Base-by-base conservation (phyloP, 2,113 vertebrate species). In the Oxyura jamaicensis region DNA sequence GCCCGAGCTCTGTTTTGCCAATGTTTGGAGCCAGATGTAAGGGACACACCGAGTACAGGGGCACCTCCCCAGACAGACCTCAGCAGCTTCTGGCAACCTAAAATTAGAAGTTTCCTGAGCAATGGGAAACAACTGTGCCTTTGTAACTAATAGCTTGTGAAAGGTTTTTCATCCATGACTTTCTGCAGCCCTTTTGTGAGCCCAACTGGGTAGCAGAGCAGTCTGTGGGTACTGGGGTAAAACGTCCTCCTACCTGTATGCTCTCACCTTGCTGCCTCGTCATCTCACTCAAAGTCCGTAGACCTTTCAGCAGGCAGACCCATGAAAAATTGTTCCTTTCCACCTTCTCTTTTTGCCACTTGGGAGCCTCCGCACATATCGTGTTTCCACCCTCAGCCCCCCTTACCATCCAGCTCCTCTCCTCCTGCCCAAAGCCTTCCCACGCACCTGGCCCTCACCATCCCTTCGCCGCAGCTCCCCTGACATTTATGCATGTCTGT, bases 241-340 rank as follows among this genome's bases (percentile, higher is more conserved):
- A 63, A 87, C 0, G 0, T 0, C 1, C 7, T 58, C 28, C 9
- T 2, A 2, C 5, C 11, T 29, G 13, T 33, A 41, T 15, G 13
- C 35, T 62, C 74, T 60, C 39, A 83, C 42, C 41, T 69, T 48
- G 56, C 31, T 59, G 56, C 31, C 31, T 6, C 0, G 7, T 62
- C 66, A 36, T 62, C 88, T 58, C 50, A 62, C 36, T 26, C 5
- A 5, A 44, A 1, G 8, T n/a, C 50, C 12, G 9, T 2, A 39
- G 33, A 77, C 10, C 20, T 76, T 69, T 58, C 2, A 85, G 29
- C n/a, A 77, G 26, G 17, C 7, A n/a, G 3, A 66, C 3, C 35
- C 0, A 0, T 28, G 18, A 79, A 78, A 78, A 78, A 53, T 18
- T 8, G 1, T 12, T 78, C 42, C 39, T 65, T 73, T 60, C 55